Base-by-base conservation (phyloP, 2,888 invertebrate genomes). In the Syrphus vitripennis region DNA sequence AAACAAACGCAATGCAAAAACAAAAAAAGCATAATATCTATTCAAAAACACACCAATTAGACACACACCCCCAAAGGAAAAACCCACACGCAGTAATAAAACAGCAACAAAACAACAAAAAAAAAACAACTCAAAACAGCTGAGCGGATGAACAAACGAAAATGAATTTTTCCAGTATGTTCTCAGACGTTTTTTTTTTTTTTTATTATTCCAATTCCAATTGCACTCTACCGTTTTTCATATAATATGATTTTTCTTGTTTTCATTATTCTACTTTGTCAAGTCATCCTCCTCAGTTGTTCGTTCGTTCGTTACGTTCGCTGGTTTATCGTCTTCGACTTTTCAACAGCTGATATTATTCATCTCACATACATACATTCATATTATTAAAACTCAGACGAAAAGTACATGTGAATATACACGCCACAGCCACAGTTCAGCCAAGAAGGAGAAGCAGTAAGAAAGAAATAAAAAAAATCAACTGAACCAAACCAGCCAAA, bases 341-440 rank as follows among this genome's bases (percentile, higher is more conserved):
- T n/a, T n/a, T 21, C 14, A 83, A 83, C 83, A 78, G 78, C 83
- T 78, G 74, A 83, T 65, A 65, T 65, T 37, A 40, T 42, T 61
- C 42, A 74, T 29, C 40, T 5, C 61, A 71, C 34, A 21, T 21
- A 19, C 50, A 67, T 45, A 6, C 12, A 45, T n/a, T n/a, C n/a
- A n/a, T n/a, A n/a, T n/a, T 19, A 12, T 19, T 50, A 16, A 48
- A 48, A 50, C 50, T 50, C 67, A 67, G 50, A 50, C 67, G 67
- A 67, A 34, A 67, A 37, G 24, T 14, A 63, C 55, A 50, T 16
- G 2, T 14, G 31, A 29, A 19, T 12, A 40, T 40, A 40, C 29
- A 16, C 61, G 29, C 29, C 63, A 34, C 9, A 9, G 9, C 3
- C 34, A 34, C 9, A 21, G 14, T 50, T 24, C 24, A 61, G 37